These are phyloP conservation scores for Dromius quadrimaculatus DNA, from an alignment of 2,888 invertebrate species.

Conservation along the genomic window DNA sequence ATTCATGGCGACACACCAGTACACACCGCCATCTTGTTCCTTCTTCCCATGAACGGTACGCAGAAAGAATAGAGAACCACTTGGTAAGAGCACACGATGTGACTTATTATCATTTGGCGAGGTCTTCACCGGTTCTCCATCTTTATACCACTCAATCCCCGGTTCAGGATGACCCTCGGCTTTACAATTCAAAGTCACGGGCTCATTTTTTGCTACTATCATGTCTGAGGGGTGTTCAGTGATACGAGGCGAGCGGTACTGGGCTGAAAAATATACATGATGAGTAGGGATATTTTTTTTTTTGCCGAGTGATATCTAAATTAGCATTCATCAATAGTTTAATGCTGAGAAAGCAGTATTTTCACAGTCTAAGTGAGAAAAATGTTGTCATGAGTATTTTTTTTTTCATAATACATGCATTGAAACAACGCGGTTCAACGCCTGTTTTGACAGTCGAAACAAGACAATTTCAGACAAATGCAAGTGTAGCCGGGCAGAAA, in stretches of 20 bases:
- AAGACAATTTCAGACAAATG: no score
- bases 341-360: no score
- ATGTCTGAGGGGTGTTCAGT: slow-evolving; percentile 98
- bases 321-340: no score
- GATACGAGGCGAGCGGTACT: slow-evolving; percentile 92
- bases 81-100: slow-evolving; percentile 89
- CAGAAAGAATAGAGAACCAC: slow-evolving; percentile 94
- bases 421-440: no score
- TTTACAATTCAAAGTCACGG: slow-evolving; percentile 96
- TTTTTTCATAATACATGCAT: no score
- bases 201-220: slow-evolving; percentile 95
- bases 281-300: no score
- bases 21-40: slow-evolving; percentile 94
- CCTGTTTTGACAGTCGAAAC: no score
- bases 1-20: slow-evolving; percentile 97
- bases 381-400: no score
- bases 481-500: no score
- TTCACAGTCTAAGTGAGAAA: no score
- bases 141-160: slow-evolving; percentile 93
- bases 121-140: slow-evolving; percentile 86
- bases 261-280: no score
- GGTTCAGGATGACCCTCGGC: slow-evolving; percentile 96
- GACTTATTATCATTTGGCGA: slow-evolving; percentile 82
- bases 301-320: no score
- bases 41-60: slow-evolving; percentile 95